Percentiles rank a stretch among this genome's conserved stretches.
phyloP scores from a whole-genome alignment of 37 sponge, comb jelly and placozoan species.

The Halisarca cf. caerulea region DNA sequence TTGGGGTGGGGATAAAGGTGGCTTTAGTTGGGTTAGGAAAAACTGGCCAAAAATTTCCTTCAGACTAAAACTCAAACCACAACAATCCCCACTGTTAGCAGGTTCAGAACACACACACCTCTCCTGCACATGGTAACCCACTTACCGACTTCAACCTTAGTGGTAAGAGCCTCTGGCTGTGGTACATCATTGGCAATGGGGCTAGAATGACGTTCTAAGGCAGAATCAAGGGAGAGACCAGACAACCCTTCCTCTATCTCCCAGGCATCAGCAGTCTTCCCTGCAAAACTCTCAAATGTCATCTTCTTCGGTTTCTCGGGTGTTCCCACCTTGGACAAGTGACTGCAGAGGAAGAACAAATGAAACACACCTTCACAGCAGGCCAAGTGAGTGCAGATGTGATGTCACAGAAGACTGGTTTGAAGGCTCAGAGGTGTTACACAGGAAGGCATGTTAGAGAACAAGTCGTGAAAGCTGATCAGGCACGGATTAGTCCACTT shows the following conservation, averaged over 20 bases:
- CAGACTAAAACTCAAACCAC: no score
- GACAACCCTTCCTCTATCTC: conserved; percentile 59
- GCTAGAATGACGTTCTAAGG: not conserved
- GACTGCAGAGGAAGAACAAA: not conserved
- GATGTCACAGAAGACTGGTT: no score
- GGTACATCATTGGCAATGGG: not conserved
- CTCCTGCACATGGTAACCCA: no score
- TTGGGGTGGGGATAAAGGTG: no score
- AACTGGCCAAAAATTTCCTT: no score
- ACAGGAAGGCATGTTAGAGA: no score
- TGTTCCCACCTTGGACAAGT: not conserved
- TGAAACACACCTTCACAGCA: not conserved
- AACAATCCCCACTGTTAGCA: no score
- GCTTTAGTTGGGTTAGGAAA: no score
- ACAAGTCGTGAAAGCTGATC: no score
- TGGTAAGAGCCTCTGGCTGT: not conserved
- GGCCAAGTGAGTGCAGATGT: not conserved
- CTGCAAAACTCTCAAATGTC: conserved; percentile 84
- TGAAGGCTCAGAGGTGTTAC: no score
- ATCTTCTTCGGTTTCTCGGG: conserved; percentile 37
- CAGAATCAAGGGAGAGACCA: conserved; percentile 26
- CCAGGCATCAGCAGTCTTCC: conserved; percentile 85
- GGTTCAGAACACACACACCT: no score
- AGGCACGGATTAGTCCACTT: no score
- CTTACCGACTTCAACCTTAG: conserved; percentile 3